Evolutionary conservation across 2,113 vertebrate species (phyloP), one percentile per base, ranked within the genome.

Genomic region (Tachysurus vachellii): DNA sequence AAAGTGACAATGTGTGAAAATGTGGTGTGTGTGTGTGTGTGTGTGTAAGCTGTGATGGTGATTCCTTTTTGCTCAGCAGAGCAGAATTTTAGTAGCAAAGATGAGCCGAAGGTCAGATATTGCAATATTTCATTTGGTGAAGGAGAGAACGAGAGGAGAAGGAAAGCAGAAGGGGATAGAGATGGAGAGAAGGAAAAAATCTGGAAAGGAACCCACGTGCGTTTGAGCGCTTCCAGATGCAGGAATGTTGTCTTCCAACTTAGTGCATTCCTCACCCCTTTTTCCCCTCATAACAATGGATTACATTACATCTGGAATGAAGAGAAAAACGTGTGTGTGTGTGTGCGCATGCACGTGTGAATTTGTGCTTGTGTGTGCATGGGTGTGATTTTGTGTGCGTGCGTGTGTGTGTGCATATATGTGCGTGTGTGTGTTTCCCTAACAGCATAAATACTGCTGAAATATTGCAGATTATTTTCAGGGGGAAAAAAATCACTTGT

Each of bases 211-310:
- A 89, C 88, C 80, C 91, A 90, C 88, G 88, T 92, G 88, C 90
- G 88, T 89, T 88, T 92, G 93, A 95, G 89, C 91, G 90, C 88
- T 93, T 95, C 94, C 94, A 94, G 93, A 94, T 95, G 94, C 92
- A 92, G 91, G 88, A 87, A 90, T 93, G 90, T 59, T 93, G 85
- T 84, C 89, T 87, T 88, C 47, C 89, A 91, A 64, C 84, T 85
- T 84, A 56, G 42, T 88, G 14, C 50, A 90, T 87, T 86, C 83
- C 90, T 66, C 42, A 89, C 83, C 44, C 73, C 82, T 44, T 81
- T 89, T 80, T 85, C 89, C 57, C 47, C 90, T 87, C 80, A 86
- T 82, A 91, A 91, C 92, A 93, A 92, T 91, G 90, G 89, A 90
- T 93, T 93, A 70, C 83, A 90, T 93, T 89, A 91, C 87, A 89